Base-by-base conservation (phyloP, 2,113 vertebrate species). In the Gnathonemus echidnorhynchus region DNA sequence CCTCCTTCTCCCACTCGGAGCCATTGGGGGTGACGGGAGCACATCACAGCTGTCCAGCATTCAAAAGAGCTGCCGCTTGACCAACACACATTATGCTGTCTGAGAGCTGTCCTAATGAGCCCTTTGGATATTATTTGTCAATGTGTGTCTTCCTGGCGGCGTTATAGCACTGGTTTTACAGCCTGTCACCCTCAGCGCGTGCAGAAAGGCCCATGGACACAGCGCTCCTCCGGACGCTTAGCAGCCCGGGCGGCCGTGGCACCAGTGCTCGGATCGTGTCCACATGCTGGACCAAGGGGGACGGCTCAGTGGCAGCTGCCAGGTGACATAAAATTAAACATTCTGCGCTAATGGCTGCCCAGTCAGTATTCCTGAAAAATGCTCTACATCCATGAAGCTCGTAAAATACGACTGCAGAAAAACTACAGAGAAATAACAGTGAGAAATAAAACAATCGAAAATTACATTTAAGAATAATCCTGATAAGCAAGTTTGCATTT, bases 61-160 rank as follows among this genome's bases (percentile, higher is more conserved):
- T 89, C 31, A 90, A 87, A 87, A 52, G 74, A 80, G 48, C 52
- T 27, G 66, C 86, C 8, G 27, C 49, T 70, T 35, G 53, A 90
- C 84, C 24, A 87, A 77, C 21, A 42, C 62, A 56, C 48, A 80
- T 87, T 56, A 80, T 48, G 10, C 46, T 53, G 85, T 48, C 48
- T 77, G 86, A 85, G 13, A 85, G 80, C 77, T 3, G 13, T 45
- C 42, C 89, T 56, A 89, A 85, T 58, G 50, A 89, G 21, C 27
- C 74, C 19, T 89, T 58, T 89, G 48, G 77, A 89, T 17, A 46
- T 58, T 49, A 89, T 89, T 84, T 85, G 89, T 86, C 80, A 86
- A 21, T 39, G 56, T 46, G 52, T 62, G 87, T 88, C 53, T 88
- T 62, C 46, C 31, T 58, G 48, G 52, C 17, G 10, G 42, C 24